Base-by-base conservation (phyloP, 2,888 invertebrate species). In the Aleiodes leptofemur region DNA sequence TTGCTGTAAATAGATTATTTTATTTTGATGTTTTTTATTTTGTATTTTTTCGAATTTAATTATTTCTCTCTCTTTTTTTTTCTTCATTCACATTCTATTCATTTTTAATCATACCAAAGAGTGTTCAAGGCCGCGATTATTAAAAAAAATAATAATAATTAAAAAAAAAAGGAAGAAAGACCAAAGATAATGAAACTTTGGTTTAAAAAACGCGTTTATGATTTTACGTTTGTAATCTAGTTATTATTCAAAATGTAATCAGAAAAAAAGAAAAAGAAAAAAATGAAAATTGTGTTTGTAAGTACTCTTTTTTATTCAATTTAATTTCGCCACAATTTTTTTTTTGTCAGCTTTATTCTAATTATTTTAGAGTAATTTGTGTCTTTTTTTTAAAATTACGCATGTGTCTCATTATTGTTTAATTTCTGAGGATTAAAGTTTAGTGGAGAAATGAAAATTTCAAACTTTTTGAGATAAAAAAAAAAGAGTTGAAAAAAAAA, bases 1-100 rank as follows among this genome's bases (percentile, higher is more conserved):
- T 79, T 85, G 83, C 84, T 89, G 88, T 89, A 89, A 84, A 88
- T 87, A 88, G 86, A 88, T 84, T 86, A 84, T 38, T 64, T 73
- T 66, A 68, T 70, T 73, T 74, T 38, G 53, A 64, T 80, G 55
- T 59, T 53, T 71, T 51, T 76, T 72, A 66, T 53, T 76, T 72
- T 55, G 13, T 57, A 59, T 83, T 83, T 85, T 85, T 83, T 23
- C 23, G 83, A 85, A 83, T 80, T 81, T 75, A 69, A 23, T 23
- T 23, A 23, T 23, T 2, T 23, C 23, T 23, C 23, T 23, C 23
- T 74, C 34, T 34, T 70, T 77, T 75, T 76, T 78, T 72, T 72
- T 66, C 77, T 82, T 78, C 48, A 34, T 61, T 14, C 14, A 34
- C 34, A 51, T 61, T 64, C 31, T n/a, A 31, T 13, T 51, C 3